Conservation (phyloP, 1,140 invertebrate species). For the Pogonus chalceus region DNA sequence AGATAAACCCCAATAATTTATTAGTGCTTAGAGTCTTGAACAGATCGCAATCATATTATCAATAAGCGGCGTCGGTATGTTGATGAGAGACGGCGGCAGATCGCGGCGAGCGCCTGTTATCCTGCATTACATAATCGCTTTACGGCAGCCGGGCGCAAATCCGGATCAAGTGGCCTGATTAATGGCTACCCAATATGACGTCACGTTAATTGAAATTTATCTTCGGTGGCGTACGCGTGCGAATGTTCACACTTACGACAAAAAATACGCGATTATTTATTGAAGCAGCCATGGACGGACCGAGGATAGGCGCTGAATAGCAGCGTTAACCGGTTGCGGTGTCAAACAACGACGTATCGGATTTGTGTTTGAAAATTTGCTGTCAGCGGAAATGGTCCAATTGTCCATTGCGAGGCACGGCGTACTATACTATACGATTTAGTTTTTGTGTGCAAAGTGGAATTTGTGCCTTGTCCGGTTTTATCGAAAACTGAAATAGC, state of each 20-base stretch:
- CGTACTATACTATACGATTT: background rate
- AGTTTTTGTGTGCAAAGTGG: background rate
- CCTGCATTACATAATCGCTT: conserved; percentile 5
- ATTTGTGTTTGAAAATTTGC: conserved; percentile 7
- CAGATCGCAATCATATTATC: too few species aligned
- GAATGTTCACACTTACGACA: conserved; percentile 3
- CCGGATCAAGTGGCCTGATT: conserved; percentile 24
- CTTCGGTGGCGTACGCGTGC: conserved; percentile 4
- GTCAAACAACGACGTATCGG: conserved; percentile 3
- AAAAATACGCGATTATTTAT: conserved; percentile 1
- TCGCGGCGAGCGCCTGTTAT: background rate
- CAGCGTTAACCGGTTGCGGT: background rate
- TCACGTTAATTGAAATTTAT: conserved; percentile 25
- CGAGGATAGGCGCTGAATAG: background rate
- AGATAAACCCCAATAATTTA: too few species aligned
- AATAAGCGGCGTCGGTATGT: background rate
- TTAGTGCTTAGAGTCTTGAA: too few species aligned
- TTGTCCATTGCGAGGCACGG: background rate
- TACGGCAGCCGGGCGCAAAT: conserved; percentile 2
- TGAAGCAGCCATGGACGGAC: too few species aligned
- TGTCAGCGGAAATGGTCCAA: background rate
- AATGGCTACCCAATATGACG: conserved; percentile 25
- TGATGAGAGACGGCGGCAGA: background rate
- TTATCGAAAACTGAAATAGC: background rate
- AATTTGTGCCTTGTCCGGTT: background rate